Conservation (phyloP, 1,140 invertebrate genomes). For the Vollenhovia emeryi region DNA sequence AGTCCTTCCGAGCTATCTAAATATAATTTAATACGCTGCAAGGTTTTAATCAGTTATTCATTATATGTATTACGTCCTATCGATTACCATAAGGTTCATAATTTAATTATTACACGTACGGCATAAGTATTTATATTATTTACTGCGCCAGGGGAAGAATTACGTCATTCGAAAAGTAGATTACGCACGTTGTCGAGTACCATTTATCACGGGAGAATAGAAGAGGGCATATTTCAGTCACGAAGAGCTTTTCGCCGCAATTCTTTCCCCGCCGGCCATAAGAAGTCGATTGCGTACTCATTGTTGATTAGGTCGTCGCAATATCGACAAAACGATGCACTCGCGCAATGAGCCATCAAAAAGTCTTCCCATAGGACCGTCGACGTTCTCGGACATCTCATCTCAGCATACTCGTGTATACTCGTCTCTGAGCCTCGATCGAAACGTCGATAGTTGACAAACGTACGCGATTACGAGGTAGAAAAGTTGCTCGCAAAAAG, state of each 20-base stretch:
- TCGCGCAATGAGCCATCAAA: background rate
- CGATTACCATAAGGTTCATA: background rate
- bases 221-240: constrained; percentile 15
- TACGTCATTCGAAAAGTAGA: background rate
- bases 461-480: constrained; percentile 6
- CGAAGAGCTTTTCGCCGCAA: background rate
- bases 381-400: constrained; percentile 10
- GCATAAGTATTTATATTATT: constrained; percentile 26
- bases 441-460: constrained; percentile 44
- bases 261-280: background rate
- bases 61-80: background rate
- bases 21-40: background rate
- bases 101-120: background rate
- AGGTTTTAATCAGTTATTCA: background rate
- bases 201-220: background rate
- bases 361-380: background rate
- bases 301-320: constrained; percentile 28
- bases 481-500: constrained; percentile 31
- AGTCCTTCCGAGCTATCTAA: background rate
- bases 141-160: background rate
- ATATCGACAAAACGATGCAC: constrained; percentile 21
- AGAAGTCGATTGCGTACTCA: constrained; percentile 35
- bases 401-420: background rate
- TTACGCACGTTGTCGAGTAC: background rate
- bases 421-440: background rate